Conservation (phyloP, 2,888 invertebrate genomes). For the Hedya salicella region DNA sequence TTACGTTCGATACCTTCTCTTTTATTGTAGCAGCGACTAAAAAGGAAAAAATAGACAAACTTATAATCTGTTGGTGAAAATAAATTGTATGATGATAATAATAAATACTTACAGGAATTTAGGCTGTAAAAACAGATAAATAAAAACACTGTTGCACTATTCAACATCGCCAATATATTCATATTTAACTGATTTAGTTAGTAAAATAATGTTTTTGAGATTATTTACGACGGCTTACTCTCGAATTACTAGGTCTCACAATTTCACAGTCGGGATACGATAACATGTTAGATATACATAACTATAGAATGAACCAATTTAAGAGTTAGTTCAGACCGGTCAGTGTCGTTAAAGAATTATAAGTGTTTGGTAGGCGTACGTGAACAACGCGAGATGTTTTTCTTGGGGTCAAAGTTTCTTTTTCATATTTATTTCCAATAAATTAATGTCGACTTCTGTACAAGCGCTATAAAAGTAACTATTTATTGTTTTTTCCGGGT, state of each 20-base stretch:
- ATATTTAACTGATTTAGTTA: neutral
- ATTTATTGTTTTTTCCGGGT: no score
- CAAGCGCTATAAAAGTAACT: no score
- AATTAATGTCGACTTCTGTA: no score
- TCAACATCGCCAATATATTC: neutral
- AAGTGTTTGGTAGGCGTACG: no score
- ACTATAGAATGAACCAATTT: slow-evolving; percentile 5
- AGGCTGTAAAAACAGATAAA: neutral
- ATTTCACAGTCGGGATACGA: neutral
- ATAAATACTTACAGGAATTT: slow-evolving; percentile 8
- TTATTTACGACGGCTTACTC: neutral
- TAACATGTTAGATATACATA: neutral
- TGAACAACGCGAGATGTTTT: no score
- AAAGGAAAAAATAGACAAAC: neutral
- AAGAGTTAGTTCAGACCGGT: slow-evolving; percentile 2
- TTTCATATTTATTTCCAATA: no score
- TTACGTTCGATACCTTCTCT: neutral
- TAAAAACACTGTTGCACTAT: neutral
- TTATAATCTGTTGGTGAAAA: neutral
- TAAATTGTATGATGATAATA: no score
- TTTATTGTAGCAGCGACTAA: slow-evolving; percentile 2
- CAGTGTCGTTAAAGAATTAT: neutral
- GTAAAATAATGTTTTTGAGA: neutral
- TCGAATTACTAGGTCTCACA: neutral
- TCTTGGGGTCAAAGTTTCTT: no score